Conservation (phyloP, 2,113 vertebrate genomes). For the Colius striatus region DNA sequence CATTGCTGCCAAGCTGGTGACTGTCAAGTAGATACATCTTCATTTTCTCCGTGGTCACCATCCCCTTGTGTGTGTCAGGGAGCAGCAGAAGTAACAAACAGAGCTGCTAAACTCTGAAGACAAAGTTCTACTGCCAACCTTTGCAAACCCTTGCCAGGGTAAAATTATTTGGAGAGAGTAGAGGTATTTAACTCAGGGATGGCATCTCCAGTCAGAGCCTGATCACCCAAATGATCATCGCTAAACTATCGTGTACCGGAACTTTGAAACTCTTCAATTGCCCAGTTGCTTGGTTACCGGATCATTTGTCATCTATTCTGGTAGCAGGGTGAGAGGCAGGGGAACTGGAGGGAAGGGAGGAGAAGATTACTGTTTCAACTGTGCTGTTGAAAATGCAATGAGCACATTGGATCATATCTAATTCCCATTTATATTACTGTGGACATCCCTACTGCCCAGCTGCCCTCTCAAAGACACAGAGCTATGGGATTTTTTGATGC, state of each 20-base stretch:
- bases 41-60: neutral
- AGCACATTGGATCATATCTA: slow-evolving; percentile 79
- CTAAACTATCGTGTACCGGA: slow-evolving; percentile 65
- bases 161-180: neutral
- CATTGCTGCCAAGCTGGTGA: neutral
- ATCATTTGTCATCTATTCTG: slow-evolving; percentile 77
- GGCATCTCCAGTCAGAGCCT: neutral
- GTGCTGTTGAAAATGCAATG: slow-evolving; percentile 74
- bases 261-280: slow-evolving; percentile 76
- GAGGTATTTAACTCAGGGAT: slow-evolving; percentile 37
- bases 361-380: slow-evolving; percentile 62
- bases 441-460: slow-evolving; percentile 83
- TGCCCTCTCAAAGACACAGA: slow-evolving; percentile 77
- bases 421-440: slow-evolving; percentile 77
- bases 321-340: slow-evolving; percentile 60
- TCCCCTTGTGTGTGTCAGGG: neutral
- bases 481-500: slow-evolving; percentile 79
- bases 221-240: slow-evolving; percentile 37
- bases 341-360: slow-evolving; percentile 26
- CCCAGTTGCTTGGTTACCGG: slow-evolving; percentile 82
- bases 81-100: slow-evolving; percentile 1
- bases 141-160: neutral
- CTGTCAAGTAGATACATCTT: neutral
- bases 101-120: neutral
- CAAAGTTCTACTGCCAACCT: neutral